phyloP scores from a whole-genome alignment of 1,140 invertebrate genomes.

The Atta colombica region DNA sequence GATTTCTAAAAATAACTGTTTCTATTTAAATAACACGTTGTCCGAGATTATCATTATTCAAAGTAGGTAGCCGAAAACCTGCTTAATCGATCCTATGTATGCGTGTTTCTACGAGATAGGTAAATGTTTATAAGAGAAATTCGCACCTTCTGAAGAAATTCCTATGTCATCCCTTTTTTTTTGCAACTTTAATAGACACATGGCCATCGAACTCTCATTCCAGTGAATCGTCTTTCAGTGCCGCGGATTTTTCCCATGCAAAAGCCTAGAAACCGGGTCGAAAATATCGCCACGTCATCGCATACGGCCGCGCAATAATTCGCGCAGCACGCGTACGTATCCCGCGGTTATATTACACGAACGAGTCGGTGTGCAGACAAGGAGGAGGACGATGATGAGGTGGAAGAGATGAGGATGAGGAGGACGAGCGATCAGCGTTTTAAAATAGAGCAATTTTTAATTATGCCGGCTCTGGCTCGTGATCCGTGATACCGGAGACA shows the following conservation, averaged over 20 bases:
- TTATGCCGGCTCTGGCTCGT: slow-evolving; percentile 74
- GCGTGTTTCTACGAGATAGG: neutral
- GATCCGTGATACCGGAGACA: slow-evolving; percentile 66
- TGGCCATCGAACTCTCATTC: slow-evolving; percentile 51
- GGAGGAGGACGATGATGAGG: slow-evolving; percentile 6
- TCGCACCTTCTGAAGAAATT: slow-evolving; percentile 23
- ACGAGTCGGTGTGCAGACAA: slow-evolving; percentile 3
- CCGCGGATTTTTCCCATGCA: slow-evolving; percentile 35
- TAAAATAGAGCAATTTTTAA: slow-evolving; percentile 82
- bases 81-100: neutral
- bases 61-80: neutral
- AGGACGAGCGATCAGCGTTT: slow-evolving; percentile 73
- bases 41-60: neutral
- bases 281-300: slow-evolving; percentile 55
- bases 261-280: slow-evolving; percentile 41
- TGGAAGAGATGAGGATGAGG: neutral
- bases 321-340: slow-evolving; percentile 30
- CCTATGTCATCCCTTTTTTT: neutral
- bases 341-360: slow-evolving; percentile 44
- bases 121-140: neutral
- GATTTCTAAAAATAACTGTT: too few species aligned
- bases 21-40: too few species aligned
- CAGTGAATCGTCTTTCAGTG: slow-evolving; percentile 51
- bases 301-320: slow-evolving; percentile 39
- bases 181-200: slow-evolving; percentile 21